Evolutionary conservation across 2,888 invertebrate species (phyloP).

Genomic region (Nomada flava): DNA sequence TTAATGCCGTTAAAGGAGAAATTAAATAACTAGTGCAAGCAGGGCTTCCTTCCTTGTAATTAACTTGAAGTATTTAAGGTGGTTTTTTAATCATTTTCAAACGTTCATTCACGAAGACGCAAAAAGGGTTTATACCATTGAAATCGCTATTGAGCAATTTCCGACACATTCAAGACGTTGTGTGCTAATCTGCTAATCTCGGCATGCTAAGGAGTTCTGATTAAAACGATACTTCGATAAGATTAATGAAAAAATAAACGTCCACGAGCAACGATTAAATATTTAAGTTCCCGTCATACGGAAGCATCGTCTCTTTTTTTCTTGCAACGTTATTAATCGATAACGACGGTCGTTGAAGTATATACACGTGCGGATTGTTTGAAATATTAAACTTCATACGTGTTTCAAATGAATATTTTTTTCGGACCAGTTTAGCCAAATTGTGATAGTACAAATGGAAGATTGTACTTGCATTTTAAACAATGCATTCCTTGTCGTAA

Average conservation of each 20-base stretch:
- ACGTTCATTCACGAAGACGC: not conserved
- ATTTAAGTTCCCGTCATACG: not conserved
- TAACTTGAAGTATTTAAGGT: not conserved
- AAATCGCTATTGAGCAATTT: not conserved
- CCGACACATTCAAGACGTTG: not conserved
- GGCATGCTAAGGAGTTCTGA: not conserved
- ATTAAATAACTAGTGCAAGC: not conserved
- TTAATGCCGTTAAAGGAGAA: no score
- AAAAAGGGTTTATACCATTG: not conserved
- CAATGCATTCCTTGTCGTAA: not conserved
- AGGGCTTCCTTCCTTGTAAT: not conserved
- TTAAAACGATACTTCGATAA: slow-evolving; percentile 22
- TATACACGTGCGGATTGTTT: not conserved
- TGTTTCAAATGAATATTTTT: not conserved
- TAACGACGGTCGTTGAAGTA: not conserved
- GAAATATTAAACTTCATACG: no score
- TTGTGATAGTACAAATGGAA: not conserved
- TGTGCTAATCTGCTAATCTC: not conserved
- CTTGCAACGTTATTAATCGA: not conserved
- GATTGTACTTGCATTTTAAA: not conserved
- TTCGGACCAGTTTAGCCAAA: not conserved
- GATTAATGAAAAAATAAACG: not conserved
- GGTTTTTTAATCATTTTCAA: not conserved
- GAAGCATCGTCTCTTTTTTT: not conserved
- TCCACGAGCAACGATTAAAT: not conserved